Base-by-base conservation (phyloP, 1,140 invertebrate genomes). In the Drosophila simulans region DNA sequence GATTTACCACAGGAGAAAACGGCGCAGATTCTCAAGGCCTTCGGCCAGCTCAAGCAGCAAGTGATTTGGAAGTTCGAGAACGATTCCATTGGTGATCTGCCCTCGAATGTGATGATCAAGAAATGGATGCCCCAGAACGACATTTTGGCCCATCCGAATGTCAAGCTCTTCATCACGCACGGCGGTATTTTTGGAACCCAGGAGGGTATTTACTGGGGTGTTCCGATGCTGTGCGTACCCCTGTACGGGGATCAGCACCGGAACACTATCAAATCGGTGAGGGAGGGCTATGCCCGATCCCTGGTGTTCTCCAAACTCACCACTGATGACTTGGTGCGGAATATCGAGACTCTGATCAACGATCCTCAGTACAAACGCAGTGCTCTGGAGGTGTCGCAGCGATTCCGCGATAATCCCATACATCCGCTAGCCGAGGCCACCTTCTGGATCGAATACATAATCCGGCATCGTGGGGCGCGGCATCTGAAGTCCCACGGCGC, bases 111-210 rank as follows among this genome's bases (percentile, higher is more conserved):
- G 27, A 93, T 94, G 91, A 93, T 95, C 25, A 80, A 93, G 51
- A 93, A 94, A 72, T 96, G 95, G 95, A 92, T 95, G 72, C 95
- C 96, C n/a, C 96, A 96, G 91, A 94, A 88, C 48, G 91, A 92
- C 25, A 92, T 92, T 17, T 39, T 92, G 55, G 94, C 93, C 3
- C 94, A 94, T 90, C 93, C 93, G 4, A 94, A 94, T 72, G 91
- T 94, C 11, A 93, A 93, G 58, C 78, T 94, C 2, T 95, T 96
- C 73, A 93, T 96, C 55, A 94, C 95, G 1, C 95, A 96, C 70
- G 95, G 95, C 20, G 95, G 95, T 27, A 81, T 95, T 39, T 94
- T 95, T 72, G 94, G 95, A 51, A 93, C 94, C n/a, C 94, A 95
- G 80, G 95, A 96, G 83, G 93, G 95, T 17, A 93, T 95, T 4